Evolutionary conservation across 2,797 vertebrate genomes (phyloP), one percentile per base, ranked within the genome.

Genomic region (Hippopotamyrus pictus): DNA sequence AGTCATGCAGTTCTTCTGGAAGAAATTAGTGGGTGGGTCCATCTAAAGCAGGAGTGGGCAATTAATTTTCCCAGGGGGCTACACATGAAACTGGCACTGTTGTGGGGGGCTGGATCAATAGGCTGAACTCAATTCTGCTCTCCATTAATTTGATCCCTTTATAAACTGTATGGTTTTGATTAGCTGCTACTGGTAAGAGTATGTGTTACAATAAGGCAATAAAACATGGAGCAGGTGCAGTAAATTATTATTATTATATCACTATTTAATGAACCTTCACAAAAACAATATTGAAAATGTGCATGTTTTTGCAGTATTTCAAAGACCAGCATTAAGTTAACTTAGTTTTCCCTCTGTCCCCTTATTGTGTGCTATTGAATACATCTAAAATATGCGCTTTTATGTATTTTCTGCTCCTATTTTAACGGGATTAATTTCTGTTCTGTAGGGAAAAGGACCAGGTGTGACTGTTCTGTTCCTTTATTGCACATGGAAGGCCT

Each of bases 291-390:
- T 69, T 33, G 25, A 69, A 69, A 65, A 65, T 12, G 69, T 41
- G 29, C 33, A 41, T 17, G n/a, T 22, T 22, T 59, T 59, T 59
- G 6, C 57, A 22, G 57, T 59, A 8, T 59, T 59, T 59, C 57
- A 59, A 59, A 59, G 57, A 59, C 19, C 57, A 25, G 57, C n/a
- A 62, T 25, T 62, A 62, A 62, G n/a, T 59, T 59, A 59, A 59
- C n/a, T 59, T 57, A 7, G 69, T 89, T 88, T 11, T 90, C 29
- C 92, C 11, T 91, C 51, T 29, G 17, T 85, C 88, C 57, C 85
- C 90, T 88, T 90, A 69, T 22, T 41, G n/a, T 12, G 25, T 79
- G 37, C 37, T 29, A 79, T 8, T 44, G 29, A 69, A 69, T 33
- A 33, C 3, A 33, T 12, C 25, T 33, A 12, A 73, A 73, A 37